Evolutionary conservation across 2,113 vertebrate genomes (phyloP), one percentile per base, ranked within the genome.

Genomic region (Holacanthus passer): DNA sequence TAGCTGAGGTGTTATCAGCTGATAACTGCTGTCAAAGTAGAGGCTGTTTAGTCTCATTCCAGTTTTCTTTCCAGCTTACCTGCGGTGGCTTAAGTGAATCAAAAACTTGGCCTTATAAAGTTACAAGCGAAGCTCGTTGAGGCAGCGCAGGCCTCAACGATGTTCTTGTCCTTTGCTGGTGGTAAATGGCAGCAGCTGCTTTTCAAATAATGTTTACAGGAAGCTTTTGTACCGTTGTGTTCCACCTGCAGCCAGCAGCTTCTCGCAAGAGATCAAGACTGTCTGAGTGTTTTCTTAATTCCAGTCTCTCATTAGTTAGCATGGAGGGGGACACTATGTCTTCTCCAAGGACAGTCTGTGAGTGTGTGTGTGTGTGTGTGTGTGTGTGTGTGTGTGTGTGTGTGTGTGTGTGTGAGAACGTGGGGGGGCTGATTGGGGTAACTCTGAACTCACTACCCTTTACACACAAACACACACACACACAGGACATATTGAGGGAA

Each of bases 151-250:
- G 65, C 76, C n/a, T n/a, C 56, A 37, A 65, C n/a, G n/a, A n/a
- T n/a, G n/a, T n/a, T n/a, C n/a, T n/a, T n/a, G 55, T 79, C 64
- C 65, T 84, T 7, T 71, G 81, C 83, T 85, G 86, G 73, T 86
- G 87, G 85, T 88, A 79, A 89, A 90, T 82, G 68, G 77, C 80
- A 84, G 83, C 89, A 86, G 87, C 89, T 86, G 86, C 70, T 55
- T 87, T 84, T 89, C 91, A 82, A 48, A 91, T 83, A 13, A 62
- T 84, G 81, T 91, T 90, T 91, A 91, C 89, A 82, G 88, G 89
- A 90, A 90, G 75, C 77, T 68, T 89, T 85, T 73, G 86, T 87
- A 63, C 70, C 27, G 58, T 1, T 41, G 65, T 69, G 56, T 43
- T 84, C 73, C 75, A 82, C 87, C 79, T 82, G 43, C 77, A 81